Conservation (phyloP, 2,888 invertebrate species). For the Seladonia tumulorum region DNA sequence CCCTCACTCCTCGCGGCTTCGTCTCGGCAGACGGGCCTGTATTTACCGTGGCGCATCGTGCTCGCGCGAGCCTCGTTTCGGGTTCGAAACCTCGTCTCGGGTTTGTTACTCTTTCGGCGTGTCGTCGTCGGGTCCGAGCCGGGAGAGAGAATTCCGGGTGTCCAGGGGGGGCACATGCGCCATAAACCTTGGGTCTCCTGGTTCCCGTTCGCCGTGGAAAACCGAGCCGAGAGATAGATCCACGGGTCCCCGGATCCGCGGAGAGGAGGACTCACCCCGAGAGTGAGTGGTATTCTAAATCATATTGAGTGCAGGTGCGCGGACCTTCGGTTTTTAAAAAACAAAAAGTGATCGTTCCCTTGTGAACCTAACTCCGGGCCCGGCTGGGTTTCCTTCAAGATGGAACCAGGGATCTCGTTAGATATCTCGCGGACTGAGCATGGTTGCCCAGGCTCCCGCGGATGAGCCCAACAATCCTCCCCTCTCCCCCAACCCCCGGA, state of each 20-base stretch:
- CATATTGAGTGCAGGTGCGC: constrained; percentile 57
- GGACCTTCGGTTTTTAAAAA: constrained; percentile 3
- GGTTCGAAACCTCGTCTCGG: constrained; percentile 14
- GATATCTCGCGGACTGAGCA: constrained; percentile 25
- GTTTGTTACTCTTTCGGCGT: constrained; percentile 42
- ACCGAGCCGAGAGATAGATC: constrained; percentile 36
- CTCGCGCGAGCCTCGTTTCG: constrained; percentile 52
- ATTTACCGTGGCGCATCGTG: constrained; percentile 70
- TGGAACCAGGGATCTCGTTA: constrained; percentile 35
- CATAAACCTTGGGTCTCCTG: constrained; percentile 36
- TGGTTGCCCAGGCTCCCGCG: not conserved
- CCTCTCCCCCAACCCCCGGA: not conserved
- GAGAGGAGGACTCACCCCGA: constrained; percentile 35
- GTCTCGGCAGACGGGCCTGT: constrained; percentile 70
- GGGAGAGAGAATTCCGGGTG: constrained; percentile 18
- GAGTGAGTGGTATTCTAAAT: constrained; percentile 17
- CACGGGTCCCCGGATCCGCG: constrained; percentile 12
- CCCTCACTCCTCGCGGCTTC: constrained; percentile 83
- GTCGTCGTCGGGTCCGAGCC: constrained; percentile 43
- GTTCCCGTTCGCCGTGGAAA: constrained; percentile 38
- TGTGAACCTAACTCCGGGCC: constrained; percentile 26
- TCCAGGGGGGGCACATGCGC: constrained; percentile 63
- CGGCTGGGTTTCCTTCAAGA: not conserved
- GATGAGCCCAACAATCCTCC: constrained; percentile 37
- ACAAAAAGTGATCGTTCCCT: constrained; percentile 18